Conservation (phyloP, 1,140 invertebrate genomes). For the Solenopsis invicta region DNA sequence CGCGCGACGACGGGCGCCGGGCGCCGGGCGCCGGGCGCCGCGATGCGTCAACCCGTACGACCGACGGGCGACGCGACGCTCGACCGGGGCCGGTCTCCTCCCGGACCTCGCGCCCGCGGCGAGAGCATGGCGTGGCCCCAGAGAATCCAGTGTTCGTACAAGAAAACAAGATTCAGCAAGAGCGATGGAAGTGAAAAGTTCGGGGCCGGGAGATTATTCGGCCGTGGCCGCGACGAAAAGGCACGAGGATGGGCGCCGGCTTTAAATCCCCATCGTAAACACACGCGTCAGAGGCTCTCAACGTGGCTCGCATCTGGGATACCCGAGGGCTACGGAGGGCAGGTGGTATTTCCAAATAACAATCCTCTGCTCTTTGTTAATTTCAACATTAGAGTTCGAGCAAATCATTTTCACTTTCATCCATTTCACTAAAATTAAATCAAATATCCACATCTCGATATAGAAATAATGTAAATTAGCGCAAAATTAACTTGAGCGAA, state of each 20-base stretch:
- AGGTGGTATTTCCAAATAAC: neutral
- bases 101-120: neutral
- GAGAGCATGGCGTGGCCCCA: neutral
- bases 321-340: neutral
- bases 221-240: slow-evolving; percentile 65
- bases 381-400: no score
- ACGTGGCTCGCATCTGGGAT: slow-evolving; percentile 5
- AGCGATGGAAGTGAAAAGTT: slow-evolving; percentile 71
- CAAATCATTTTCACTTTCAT: no score
- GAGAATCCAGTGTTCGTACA: slow-evolving; percentile 50
- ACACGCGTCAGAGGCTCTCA: slow-evolving; percentile 77
- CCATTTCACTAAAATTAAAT: no score
- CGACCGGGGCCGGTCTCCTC: neutral
- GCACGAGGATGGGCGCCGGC: slow-evolving; percentile 61
- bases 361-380: neutral
- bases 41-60: neutral
- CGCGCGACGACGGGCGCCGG: no score
- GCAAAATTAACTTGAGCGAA: neutral
- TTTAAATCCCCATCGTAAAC: slow-evolving; percentile 80
- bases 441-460: neutral
- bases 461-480: no score
- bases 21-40: neutral
- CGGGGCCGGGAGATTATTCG: slow-evolving; percentile 73
- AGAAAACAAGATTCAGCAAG: slow-evolving; percentile 73
- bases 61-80: no score